Conservation (phyloP, 2,113 vertebrate species). For the Psophia crepitans region DNA sequence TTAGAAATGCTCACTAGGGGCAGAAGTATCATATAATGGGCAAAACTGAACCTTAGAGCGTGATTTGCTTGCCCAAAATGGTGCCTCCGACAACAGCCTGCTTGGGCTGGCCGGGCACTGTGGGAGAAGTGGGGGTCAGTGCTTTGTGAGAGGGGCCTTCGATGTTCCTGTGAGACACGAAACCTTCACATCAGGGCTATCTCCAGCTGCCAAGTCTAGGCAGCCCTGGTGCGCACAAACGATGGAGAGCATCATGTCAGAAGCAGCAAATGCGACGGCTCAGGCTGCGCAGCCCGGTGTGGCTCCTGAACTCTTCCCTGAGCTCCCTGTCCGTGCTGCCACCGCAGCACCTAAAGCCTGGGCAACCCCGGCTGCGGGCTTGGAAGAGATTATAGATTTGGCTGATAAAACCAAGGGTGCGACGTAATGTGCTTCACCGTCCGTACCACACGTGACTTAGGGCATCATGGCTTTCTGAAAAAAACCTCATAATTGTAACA, state of each 20-base stretch:
- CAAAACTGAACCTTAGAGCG: background rate
- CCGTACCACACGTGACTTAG: background rate
- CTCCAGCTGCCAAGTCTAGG: background rate
- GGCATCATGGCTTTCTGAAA: background rate
- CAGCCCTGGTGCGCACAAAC: background rate
- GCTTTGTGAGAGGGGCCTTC: background rate
- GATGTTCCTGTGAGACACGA: background rate
- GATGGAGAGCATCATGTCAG: accelerated
- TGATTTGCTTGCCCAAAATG: background rate
- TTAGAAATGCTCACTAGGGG: background rate
- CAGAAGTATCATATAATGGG: background rate
- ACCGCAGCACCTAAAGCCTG: background rate
- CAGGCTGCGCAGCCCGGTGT: accelerated
- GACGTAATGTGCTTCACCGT: background rate
- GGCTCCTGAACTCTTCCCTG: background rate
- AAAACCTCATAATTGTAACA: background rate
- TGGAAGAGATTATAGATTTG: background rate
- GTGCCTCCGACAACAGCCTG: background rate
- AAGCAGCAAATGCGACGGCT: accelerated
- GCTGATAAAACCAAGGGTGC: background rate
- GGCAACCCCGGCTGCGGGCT: background rate
- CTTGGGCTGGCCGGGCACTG: accelerated
- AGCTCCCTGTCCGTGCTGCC: accelerated
- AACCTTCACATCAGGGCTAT: background rate
- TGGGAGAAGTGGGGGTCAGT: no score